A percentile compares a stretch with the other conserved stretches of the same genome.
Evolutionary conservation across 1,140 invertebrate species (phyloP).

Genomic region (Oncopodura yosiiana): DNA sequence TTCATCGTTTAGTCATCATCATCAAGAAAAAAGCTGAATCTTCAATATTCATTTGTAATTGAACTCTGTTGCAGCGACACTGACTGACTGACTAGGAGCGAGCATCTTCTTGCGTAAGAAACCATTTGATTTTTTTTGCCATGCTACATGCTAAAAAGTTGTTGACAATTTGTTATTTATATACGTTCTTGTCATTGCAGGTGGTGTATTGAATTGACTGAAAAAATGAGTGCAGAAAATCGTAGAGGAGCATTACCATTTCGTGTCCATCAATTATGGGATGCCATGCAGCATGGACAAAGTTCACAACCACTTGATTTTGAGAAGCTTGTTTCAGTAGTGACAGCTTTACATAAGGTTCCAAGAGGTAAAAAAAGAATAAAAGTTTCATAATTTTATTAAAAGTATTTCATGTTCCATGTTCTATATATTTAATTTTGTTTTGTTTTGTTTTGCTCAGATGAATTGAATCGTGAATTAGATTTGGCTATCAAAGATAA

Average conservation of each 20-base stretch:
- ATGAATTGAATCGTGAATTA: conserved; percentile 26
- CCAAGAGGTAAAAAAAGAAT: conserved; percentile 21
- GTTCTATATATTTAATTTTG: neutral
- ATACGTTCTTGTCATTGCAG: too few relatives aligned
- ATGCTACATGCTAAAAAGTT: too few relatives aligned
- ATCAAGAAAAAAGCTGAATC: neutral
- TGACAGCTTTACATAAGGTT: conserved; percentile 24
- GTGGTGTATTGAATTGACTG: too few relatives aligned
- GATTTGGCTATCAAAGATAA: conserved; percentile 29
- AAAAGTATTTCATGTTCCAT: neutral
- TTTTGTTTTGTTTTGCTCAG: conserved; percentile 5
- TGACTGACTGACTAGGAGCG: too few relatives aligned
- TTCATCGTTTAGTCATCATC: neutral
- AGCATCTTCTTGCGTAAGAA: too few relatives aligned
- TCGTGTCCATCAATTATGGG: conserved; percentile 32
- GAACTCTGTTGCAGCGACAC: too few relatives aligned
- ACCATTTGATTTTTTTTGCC: too few relatives aligned
- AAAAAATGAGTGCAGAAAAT: too few relatives aligned
- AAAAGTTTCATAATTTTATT: neutral
- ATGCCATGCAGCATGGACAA: conserved; percentile 22
- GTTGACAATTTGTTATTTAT: too few relatives aligned
- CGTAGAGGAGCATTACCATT: conserved; percentile 12
- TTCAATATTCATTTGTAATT: too few relatives aligned
- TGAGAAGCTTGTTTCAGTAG: conserved; percentile 16
- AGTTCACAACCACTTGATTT: conserved; percentile 17